Evolutionary conservation across 2,888 invertebrate species (phyloP).

Genomic region (Pristionchus fissidentatus): DNA sequence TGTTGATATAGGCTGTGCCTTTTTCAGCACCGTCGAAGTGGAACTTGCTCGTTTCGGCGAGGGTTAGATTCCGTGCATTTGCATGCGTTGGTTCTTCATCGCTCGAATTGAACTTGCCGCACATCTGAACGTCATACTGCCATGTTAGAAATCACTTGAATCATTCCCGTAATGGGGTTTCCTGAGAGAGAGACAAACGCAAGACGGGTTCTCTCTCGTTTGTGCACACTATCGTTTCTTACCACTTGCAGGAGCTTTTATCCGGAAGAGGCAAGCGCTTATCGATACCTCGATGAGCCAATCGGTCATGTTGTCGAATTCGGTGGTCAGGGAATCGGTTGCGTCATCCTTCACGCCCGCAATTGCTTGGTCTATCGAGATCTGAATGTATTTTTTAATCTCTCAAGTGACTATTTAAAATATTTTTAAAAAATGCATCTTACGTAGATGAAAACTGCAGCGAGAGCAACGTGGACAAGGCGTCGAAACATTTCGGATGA

Average conservation of each 20-base stretch:
- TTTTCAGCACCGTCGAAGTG: background rate
- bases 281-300: conserved; percentile 12
- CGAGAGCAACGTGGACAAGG: background rate
- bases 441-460: background rate
- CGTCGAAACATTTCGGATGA: background rate
- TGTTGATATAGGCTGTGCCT: background rate
- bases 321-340: background rate
- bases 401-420: background rate
- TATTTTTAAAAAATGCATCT: background rate
- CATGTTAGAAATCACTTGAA: too few species aligned
- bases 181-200: background rate
- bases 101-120: background rate
- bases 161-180: too few species aligned
- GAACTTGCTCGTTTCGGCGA: background rate
- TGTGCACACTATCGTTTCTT: too few species aligned
- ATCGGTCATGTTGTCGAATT: background rate
- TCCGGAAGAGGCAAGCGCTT: too few species aligned
- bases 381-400: too few species aligned
- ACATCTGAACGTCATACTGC: background rate
- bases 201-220: too few species aligned
- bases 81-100: background rate
- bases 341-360: background rate
- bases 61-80: background rate
- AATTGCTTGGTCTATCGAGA: too few species aligned
- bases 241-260: too few species aligned